phyloP scores from a whole-genome alignment of 2,113 vertebrate genomes.

The Marmota monax region DNA sequence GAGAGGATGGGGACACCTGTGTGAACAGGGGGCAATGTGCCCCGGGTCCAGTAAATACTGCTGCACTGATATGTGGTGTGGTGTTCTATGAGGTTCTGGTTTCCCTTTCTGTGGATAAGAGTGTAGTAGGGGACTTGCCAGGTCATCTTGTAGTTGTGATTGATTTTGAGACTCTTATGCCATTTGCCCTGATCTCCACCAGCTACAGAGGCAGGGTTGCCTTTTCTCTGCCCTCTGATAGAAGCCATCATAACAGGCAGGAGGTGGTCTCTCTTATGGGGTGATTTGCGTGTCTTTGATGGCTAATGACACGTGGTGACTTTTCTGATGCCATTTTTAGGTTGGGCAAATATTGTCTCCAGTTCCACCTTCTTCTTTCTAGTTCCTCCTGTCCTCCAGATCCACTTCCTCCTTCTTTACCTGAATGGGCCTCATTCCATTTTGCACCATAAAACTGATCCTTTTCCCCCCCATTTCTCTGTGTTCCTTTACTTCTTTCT shows the following conservation, averaged over 20 bases:
- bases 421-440: fast-evolving
- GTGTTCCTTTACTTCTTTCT: not conserved
- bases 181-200: not conserved
- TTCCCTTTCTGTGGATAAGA: not conserved
- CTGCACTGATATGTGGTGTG: not conserved
- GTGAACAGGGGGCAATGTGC: no score
- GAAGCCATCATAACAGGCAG: not conserved
- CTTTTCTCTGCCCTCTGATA: not conserved
- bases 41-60: no score
- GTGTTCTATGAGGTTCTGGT: no score
- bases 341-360: not conserved
- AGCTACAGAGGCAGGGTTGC: fast-evolving
- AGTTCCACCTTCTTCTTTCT: no score
- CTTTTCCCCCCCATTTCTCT: not conserved
- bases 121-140: no score
- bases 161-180: not conserved
- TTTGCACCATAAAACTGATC: no score
- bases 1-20: no score
- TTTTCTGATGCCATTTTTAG: not conserved
- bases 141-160: not conserved
- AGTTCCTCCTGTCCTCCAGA: not conserved
- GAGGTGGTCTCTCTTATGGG: not conserved
- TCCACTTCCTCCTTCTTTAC: not conserved
- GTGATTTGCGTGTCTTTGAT: not conserved
- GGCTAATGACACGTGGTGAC: not conserved